These are phyloP conservation scores for Apotomis capreana DNA, from an alignment of 2,888 invertebrate species.

Conservation along the genomic window DNA sequence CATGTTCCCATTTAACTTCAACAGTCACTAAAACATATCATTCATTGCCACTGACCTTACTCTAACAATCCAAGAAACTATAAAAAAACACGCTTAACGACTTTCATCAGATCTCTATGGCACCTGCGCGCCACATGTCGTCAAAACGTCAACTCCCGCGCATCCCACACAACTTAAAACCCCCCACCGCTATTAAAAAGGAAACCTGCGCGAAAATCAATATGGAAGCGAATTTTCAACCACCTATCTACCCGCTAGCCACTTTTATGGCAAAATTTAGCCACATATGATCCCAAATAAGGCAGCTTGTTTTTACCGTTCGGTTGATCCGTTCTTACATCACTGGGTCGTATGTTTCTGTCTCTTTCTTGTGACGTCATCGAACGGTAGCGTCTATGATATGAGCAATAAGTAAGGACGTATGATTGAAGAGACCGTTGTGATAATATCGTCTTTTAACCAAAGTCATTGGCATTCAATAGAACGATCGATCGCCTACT, in stretches of 20 bases:
- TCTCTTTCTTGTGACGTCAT: conserved; percentile 72
- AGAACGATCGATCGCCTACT: not conserved
- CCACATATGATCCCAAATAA: conserved; percentile 80
- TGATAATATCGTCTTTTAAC: conserved; percentile 5
- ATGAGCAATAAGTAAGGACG: conserved; percentile 23
- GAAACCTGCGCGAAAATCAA: conserved; percentile 59
- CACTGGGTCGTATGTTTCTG: conserved; percentile 43
- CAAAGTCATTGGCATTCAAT: conserved; percentile 1
- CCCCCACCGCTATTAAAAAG: conserved; percentile 47
- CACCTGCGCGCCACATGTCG: conserved; percentile 62
- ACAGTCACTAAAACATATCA: conserved; percentile 17
- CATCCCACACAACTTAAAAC: conserved; percentile 46
- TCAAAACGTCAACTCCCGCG: conserved; percentile 59
- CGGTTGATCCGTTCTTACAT: conserved; percentile 53
- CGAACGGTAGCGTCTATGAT: conserved; percentile 63
- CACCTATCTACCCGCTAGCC: conserved; percentile 57
- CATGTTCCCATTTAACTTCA: conserved; percentile 1
- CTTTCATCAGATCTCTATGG: conserved; percentile 41
- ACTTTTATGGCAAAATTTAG: conserved; percentile 72
- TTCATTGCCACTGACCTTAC: conserved; percentile 33
- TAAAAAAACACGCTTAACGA: conserved; percentile 45
- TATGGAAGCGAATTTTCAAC: conserved; percentile 56
- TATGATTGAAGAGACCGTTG: conserved; percentile 19
- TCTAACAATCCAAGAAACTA: conserved; percentile 38
- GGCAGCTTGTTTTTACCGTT: conserved; percentile 75